Evolutionary conservation across 2,888 invertebrate genomes (phyloP), one percentile per base, ranked within the genome.

Genomic region (Leptinotarsa tumamoca): DNA sequence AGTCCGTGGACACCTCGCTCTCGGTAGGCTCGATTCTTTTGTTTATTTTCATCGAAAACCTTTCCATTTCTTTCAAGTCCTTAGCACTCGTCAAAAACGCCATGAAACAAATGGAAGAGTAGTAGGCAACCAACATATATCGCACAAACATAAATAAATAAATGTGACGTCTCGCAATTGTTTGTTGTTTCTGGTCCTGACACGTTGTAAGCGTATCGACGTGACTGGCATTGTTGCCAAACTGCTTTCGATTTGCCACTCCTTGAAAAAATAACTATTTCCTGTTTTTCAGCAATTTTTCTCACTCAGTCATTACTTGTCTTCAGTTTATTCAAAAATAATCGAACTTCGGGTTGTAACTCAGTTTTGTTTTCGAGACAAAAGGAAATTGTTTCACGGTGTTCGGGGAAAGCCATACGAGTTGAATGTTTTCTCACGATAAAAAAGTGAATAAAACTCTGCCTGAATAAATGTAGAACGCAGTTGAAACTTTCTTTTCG

Each of bases 141-240:
- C 18, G 10, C 58, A 23, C 58, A 10, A 43, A 43, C 7, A 14
- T 23, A 58, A 63, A 63, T 63, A 33, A 63, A 4, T 7, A 15
- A 15, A 63, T 27, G 27, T 4, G 17, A 27, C 63, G 17, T 17
- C 33, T 43, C n/a, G 15, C 63, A 15, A 5, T 43, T 63, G 43
- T 63, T 63, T 63, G 63, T 63, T 63, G 63, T 63, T 63, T n/a
- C 63, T 33, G 63, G 43, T 63, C 63, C 63, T 63, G 63, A 63
- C 63, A 63, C 83, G 82, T 83, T 83, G 82, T 80, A 77, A 71
- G 73, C 72, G 72, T 81, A 82, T 81, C 84, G 83, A 83, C 82
- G 84, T 82, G 82, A 80, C 81, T 69, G 56, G 82, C 86, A 76
- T 17, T 74, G 85, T 86, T 86, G 86, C 83, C 86, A 81, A 67